Percentiles rank a stretch among this genome's conserved stretches.
These are phyloP conservation scores for Drosophila neutralis DNA, from an alignment of 2,888 invertebrate species.

Conservation along the genomic window DNA sequence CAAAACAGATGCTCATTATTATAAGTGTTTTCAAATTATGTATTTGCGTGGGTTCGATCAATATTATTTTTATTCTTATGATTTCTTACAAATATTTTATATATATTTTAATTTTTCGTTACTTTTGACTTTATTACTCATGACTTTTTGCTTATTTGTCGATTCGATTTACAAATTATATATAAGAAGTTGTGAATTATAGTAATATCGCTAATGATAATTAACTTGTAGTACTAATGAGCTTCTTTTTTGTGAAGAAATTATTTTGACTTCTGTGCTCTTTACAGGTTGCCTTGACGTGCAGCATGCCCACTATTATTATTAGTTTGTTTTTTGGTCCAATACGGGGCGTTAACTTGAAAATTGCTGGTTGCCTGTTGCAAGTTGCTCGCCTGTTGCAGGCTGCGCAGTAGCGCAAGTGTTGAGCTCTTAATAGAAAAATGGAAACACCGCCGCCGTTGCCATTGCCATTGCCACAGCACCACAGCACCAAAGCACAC, in stretches of 20 bases:
- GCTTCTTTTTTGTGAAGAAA: background rate
- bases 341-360: slow-evolving; percentile 79
- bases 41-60: background rate
- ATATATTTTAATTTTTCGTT: background rate
- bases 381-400: slow-evolving; percentile 51
- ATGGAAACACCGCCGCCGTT: slow-evolving; percentile 49
- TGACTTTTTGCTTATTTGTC: background rate
- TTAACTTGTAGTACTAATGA: background rate
- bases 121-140: background rate
- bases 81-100: background rate
- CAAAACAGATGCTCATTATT: background rate
- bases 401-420: slow-evolving; percentile 78
- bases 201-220: background rate
- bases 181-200: background rate
- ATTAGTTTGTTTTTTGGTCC: slow-evolving; percentile 23
- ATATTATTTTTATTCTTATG: background rate
- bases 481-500: slow-evolving; percentile 9
- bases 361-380: slow-evolving; percentile 71
- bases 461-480: slow-evolving; percentile 12
- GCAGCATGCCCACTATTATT: background rate
- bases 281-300: slow-evolving; percentile 6
- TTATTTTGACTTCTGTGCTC: background rate
- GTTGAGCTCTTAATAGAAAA: slow-evolving; percentile 83
- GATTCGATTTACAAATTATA: background rate
- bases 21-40: too few species aligned